These are phyloP conservation scores for Scelioninae gen. 2 DNA, from an alignment of 2,888 invertebrate genomes.

Conservation along the genomic window DNA sequence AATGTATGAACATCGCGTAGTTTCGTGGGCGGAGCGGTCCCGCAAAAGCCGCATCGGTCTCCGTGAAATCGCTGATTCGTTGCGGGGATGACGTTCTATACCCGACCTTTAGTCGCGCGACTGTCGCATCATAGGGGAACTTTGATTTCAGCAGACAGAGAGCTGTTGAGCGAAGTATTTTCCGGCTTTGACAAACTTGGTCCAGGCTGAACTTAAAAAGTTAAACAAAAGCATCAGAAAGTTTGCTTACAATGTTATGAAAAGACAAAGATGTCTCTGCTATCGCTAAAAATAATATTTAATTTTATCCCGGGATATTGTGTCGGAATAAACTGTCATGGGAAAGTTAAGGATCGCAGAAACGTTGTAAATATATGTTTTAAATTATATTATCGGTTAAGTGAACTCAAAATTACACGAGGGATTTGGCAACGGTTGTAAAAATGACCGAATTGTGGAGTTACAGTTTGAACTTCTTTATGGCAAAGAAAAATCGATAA, in stretches of 20 bases:
- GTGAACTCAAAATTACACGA: too few species aligned
- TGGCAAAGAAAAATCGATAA: too few species aligned
- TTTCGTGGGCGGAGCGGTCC: constrained; percentile 73
- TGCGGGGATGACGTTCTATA: constrained; percentile 72
- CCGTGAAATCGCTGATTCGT: constrained; percentile 75
- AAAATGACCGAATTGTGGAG: too few species aligned
- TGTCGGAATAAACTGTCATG: too few species aligned
- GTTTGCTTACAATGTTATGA: constrained; percentile 25
- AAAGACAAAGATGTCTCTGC: constrained; percentile 23
- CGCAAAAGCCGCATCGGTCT: constrained; percentile 74
- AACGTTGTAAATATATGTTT: too few species aligned
- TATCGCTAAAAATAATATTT: constrained; percentile 31
- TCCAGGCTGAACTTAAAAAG: constrained; percentile 30
- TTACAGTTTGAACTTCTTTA: too few species aligned
- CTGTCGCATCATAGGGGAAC: constrained; percentile 61
- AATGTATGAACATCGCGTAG: constrained; percentile 65
- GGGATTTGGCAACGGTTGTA: too few species aligned
- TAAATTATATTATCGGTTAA: too few species aligned
- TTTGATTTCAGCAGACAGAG: constrained; percentile 65
- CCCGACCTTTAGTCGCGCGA: constrained; percentile 67
- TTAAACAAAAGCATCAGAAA: constrained; percentile 34
- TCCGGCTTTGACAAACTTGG: constrained; percentile 52
- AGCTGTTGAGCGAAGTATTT: constrained; percentile 60
- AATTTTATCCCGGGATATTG: background rate
- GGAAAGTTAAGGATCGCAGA: too few species aligned